phyloP scores from a whole-genome alignment of 2,113 vertebrate species.

The Ia io region DNA sequence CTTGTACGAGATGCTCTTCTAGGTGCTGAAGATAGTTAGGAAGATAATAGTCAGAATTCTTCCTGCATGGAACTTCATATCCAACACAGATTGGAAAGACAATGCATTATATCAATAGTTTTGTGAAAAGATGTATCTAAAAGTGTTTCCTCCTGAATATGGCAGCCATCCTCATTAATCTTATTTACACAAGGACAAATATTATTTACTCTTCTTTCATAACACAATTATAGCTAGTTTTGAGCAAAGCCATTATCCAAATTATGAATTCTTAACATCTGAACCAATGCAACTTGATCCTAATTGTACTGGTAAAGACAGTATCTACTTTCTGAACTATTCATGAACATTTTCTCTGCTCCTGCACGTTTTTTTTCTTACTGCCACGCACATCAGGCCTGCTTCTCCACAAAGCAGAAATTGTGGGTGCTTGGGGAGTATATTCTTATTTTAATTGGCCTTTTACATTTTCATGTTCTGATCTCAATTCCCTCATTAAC shows the following conservation, averaged over 20 bases:
- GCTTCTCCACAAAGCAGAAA: neutral
- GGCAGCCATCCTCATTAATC: neutral
- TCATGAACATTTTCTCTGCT: neutral
- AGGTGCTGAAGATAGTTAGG: neutral
- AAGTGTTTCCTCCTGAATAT: neutral
- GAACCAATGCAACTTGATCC: neutral
- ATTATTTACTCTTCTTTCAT: neutral
- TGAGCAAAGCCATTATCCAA: neutral
- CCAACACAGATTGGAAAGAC: neutral
- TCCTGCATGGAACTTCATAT: neutral
- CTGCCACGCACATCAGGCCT: neutral
- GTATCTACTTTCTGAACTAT: neutral
- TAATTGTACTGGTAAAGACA: neutral
- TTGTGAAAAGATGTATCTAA: neutral
- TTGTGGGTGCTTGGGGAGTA: neutral
- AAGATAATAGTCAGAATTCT: neutral
- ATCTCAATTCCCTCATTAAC: neutral
- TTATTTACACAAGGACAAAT: neutral
- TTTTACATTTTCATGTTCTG: neutral
- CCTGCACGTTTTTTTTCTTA: neutral
- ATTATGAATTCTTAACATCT: neutral
- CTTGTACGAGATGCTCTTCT: neutral
- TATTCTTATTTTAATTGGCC: neutral
- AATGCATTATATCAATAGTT: neutral
- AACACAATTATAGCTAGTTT: neutral